A percentile compares a stretch with the other conserved stretches of the same genome.
Evolutionary conservation across 2,888 invertebrate species (phyloP).

Genomic region (Drosophila suboccidentalis): DNA sequence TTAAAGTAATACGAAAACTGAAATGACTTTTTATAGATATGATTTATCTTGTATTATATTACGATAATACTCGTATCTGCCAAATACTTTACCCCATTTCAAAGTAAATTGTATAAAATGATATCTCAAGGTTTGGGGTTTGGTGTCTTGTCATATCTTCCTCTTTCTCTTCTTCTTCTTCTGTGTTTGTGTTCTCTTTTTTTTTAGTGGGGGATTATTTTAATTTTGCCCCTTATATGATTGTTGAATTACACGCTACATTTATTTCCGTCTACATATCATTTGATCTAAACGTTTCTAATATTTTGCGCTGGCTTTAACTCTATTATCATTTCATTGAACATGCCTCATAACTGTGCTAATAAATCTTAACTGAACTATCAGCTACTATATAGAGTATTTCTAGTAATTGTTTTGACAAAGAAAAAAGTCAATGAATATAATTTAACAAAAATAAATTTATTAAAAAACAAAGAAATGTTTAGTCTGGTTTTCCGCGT

Average conservation of each 20-base stretch:
- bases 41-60: not conserved
- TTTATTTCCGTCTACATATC: constrained; percentile 31
- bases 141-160: constrained; percentile 22
- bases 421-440: not conserved
- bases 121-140: constrained; percentile 30
- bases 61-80: not conserved
- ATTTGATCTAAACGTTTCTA: constrained; percentile 46
- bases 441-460: not conserved
- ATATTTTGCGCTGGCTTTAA: constrained; percentile 59
- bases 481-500: not conserved
- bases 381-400: constrained; percentile 15
- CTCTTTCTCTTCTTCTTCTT: not conserved
- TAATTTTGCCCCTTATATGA: constrained; percentile 14
- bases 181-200: constrained; percentile 6
- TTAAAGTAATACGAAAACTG: not conserved
- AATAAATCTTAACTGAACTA: constrained; percentile 36
- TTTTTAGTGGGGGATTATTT: constrained; percentile 1
- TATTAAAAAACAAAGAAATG: not conserved
- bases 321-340: constrained; percentile 65
- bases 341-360: constrained; percentile 55
- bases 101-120: not conserved
- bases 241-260: constrained; percentile 35
- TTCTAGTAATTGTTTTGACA: not conserved
- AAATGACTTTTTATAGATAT: not conserved
- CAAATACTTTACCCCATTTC: constrained; percentile 1